Percentiles rank a stretch among this genome's conserved stretches.
Evolutionary conservation across 2,888 invertebrate species (phyloP).

Genomic region (Ormyrus thymus): DNA sequence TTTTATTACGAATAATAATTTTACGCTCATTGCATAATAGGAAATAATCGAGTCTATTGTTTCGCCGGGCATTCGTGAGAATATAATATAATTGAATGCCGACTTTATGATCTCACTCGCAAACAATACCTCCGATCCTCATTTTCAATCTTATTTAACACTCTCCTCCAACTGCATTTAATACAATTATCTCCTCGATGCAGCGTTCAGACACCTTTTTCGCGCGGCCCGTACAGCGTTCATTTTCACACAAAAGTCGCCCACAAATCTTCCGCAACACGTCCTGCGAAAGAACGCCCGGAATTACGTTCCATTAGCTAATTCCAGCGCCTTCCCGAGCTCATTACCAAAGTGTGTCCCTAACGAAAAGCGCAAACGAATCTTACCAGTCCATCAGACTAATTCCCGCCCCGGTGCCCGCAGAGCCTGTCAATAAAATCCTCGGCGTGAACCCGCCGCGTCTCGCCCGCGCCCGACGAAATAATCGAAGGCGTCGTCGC

Average conservation of each 20-base stretch:
- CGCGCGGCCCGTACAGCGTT: too few relatives aligned
- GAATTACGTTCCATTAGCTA: constrained; percentile 13
- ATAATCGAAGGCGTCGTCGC: constrained; percentile 27
- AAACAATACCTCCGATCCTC: constrained; percentile 19
- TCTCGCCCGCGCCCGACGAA: constrained; percentile 1
- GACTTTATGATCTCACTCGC: background rate
- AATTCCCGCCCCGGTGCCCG: constrained; percentile 9
- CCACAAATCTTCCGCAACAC: too few relatives aligned
- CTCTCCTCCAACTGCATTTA: background rate
- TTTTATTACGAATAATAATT: too few relatives aligned
- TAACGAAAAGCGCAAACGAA: constrained; percentile 1
- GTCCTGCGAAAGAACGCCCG: too few relatives aligned
- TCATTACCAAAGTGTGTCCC: background rate
- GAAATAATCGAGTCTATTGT: constrained; percentile 3
- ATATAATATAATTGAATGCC: constrained; percentile 6
- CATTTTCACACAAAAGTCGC: background rate
- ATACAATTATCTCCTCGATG: too few relatives aligned
- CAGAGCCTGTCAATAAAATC: constrained; percentile 33
- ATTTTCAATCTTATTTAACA: background rate
- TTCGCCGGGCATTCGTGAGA: background rate
- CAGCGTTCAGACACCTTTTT: too few relatives aligned
- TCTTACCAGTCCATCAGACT: constrained; percentile 15
- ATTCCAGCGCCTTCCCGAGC: background rate
- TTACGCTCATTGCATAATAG: too few relatives aligned
- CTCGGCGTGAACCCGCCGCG: constrained; percentile 8